These are phyloP conservation scores for Lophotis ruficrista DNA, from an alignment of 2,113 vertebrate genomes.

Conservation along the genomic window DNA sequence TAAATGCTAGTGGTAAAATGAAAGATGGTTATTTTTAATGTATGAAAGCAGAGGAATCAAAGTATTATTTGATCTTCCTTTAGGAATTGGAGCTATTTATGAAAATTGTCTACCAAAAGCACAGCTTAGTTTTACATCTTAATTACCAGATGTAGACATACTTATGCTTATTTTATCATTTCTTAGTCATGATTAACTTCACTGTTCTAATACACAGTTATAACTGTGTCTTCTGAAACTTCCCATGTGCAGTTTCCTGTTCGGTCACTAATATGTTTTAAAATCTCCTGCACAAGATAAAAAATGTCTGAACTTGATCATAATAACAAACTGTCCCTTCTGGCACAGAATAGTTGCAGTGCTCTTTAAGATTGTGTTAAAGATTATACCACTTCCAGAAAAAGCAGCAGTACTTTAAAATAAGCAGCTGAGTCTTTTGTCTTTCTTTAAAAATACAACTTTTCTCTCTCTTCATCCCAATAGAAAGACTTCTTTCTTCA, in stretches of 20 bases:
- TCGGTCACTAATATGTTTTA: background rate
- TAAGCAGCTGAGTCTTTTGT: background rate
- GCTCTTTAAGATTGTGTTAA: background rate
- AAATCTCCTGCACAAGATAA: background rate
- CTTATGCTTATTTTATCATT: background rate
- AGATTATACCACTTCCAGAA: background rate
- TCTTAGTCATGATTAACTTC: background rate
- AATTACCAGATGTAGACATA: background rate
- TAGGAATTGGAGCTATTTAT: slow-evolving; percentile 2
- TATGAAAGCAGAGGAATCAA: slow-evolving; percentile 19
- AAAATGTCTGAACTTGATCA: background rate
- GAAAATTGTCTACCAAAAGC: background rate
- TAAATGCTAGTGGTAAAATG: slow-evolving; percentile 11
- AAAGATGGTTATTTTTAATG: slow-evolving; percentile 19
- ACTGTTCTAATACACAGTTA: background rate
- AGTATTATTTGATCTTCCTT: background rate
- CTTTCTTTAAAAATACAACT: background rate
- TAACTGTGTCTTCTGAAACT: background rate
- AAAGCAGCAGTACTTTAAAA: background rate
- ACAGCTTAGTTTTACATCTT: background rate
- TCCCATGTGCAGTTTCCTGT: background rate
- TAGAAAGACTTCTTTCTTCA: background rate
- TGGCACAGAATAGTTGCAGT: background rate
- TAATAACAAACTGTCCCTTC: background rate
- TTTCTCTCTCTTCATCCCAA: background rate